phyloP scores from a whole-genome alignment of 1,140 invertebrate genomes.

The Drosophila orena region DNA sequence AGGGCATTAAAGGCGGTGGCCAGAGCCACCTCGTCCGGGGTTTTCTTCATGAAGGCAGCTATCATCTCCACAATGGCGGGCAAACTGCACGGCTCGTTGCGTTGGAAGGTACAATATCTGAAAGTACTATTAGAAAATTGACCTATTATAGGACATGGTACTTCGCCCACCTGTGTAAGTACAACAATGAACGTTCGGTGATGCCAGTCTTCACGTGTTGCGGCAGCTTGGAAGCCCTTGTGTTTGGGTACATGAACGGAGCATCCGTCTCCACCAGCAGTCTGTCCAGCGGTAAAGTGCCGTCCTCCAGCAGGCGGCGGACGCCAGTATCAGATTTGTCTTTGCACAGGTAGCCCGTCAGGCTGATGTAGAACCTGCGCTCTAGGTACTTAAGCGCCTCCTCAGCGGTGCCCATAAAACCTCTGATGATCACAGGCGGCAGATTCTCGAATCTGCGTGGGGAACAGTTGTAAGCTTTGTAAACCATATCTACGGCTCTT shows the following conservation, averaged over 20 bases:
- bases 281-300: constrained; percentile 92
- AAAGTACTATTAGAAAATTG: constrained; percentile 57
- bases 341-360: constrained; percentile 89
- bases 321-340: constrained; percentile 97
- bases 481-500: constrained; percentile 11
- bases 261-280: constrained; percentile 96
- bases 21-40: constrained; percentile 95
- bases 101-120: constrained; percentile 96
- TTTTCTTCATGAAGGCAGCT: constrained; percentile 94
- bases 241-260: constrained; percentile 98
- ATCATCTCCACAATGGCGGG: constrained; percentile 97
- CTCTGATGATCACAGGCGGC: constrained; percentile 95
- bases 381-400: constrained; percentile 95
- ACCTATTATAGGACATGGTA: neutral
- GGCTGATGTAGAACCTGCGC: constrained; percentile 93
- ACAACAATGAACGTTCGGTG: constrained; percentile 90
- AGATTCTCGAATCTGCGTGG: constrained; percentile 86
- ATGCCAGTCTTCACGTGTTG: constrained; percentile 93
- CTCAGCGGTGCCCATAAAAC: constrained; percentile 95
- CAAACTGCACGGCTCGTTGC: constrained; percentile 97
- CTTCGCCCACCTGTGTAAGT: constrained; percentile 80
- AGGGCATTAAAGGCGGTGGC: constrained; percentile 97
- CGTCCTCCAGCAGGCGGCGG: constrained; percentile 92
- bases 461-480: neutral
- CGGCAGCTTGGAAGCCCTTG: constrained; percentile 95